Evolutionary conservation across 35 echinoderm and acorn worm genomes (phyloP).

Genomic region (Diadema setosum): DNA sequence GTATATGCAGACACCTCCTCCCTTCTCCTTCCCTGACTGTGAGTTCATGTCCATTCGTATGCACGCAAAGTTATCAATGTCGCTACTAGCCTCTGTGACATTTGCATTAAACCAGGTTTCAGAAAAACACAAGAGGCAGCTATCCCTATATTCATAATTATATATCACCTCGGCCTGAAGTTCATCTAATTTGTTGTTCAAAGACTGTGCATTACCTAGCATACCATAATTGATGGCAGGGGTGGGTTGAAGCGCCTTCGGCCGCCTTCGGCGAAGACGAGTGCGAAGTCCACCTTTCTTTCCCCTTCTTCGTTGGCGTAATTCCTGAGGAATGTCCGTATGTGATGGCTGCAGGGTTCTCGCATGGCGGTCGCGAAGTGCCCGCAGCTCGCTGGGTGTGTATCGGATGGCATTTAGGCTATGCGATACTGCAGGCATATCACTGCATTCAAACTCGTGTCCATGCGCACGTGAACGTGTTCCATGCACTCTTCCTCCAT

Average conservation of each 20-base stretch:
- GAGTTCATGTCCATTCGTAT: not conserved
- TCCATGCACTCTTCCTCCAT: too few relatives aligned
- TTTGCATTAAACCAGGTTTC: slow-evolving; percentile 2
- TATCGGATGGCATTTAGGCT: too few relatives aligned
- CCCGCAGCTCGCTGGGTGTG: too few relatives aligned
- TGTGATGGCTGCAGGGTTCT: too few relatives aligned
- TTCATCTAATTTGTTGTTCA: slow-evolving; percentile 14
- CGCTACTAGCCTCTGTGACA: not conserved
- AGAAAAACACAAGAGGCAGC: not conserved
- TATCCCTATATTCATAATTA: not conserved
- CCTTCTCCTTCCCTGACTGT: not conserved
- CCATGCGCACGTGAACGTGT: too few relatives aligned
- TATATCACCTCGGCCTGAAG: not conserved
- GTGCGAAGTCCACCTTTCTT: not conserved
- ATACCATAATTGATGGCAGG: slow-evolving; percentile 20
- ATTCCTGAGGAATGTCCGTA: too few relatives aligned
- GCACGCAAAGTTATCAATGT: not conserved
- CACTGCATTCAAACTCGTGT: too few relatives aligned
- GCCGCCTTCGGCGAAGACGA: not conserved
- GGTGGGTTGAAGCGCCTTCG: not conserved
- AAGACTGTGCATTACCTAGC: not conserved
- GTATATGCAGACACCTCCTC: too few relatives aligned
- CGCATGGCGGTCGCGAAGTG: too few relatives aligned
- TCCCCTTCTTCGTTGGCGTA: not conserved
- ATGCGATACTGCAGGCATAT: too few relatives aligned